These are phyloP conservation scores for Lamellibrachia luymesi DNA, from an alignment of 1,140 invertebrate genomes.

Conservation along the genomic window DNA sequence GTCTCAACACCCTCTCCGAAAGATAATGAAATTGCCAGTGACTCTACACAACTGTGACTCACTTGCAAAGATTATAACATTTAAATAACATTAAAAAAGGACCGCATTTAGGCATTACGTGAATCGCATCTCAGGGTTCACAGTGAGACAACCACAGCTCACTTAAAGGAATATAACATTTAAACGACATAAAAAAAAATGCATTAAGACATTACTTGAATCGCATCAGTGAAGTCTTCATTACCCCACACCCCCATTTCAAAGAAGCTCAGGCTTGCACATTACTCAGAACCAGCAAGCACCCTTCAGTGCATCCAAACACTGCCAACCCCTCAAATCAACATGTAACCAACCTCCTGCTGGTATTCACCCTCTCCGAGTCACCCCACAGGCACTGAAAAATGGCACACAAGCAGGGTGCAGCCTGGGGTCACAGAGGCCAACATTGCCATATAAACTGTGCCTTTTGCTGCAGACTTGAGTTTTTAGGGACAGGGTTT, in stretches of 20 bases:
- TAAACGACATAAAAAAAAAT: too few species aligned
- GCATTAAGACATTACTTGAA: too few species aligned
- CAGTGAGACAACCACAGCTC: neutral
- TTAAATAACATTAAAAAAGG: neutral
- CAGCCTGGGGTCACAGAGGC: neutral
- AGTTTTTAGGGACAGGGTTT: neutral
- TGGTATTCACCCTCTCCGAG: neutral
- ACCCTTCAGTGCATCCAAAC: neutral
- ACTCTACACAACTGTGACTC: neutral
- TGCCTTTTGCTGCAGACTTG: neutral
- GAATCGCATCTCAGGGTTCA: neutral
- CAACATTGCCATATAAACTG: neutral
- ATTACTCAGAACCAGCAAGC: constrained; percentile 1
- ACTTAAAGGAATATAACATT: too few species aligned
- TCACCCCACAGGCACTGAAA: neutral
- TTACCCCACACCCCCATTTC: neutral
- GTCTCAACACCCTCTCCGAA: neutral
- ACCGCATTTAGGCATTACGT: neutral
- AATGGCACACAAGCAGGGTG: neutral
- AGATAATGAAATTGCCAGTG: neutral
- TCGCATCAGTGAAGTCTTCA: too few species aligned
- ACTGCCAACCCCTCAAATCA: constrained; percentile 3
- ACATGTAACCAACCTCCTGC: neutral
- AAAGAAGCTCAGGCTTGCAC: neutral
- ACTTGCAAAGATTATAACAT: neutral